Conservation (phyloP, 2,113 vertebrate genomes). For the Ammodytes marinus region DNA sequence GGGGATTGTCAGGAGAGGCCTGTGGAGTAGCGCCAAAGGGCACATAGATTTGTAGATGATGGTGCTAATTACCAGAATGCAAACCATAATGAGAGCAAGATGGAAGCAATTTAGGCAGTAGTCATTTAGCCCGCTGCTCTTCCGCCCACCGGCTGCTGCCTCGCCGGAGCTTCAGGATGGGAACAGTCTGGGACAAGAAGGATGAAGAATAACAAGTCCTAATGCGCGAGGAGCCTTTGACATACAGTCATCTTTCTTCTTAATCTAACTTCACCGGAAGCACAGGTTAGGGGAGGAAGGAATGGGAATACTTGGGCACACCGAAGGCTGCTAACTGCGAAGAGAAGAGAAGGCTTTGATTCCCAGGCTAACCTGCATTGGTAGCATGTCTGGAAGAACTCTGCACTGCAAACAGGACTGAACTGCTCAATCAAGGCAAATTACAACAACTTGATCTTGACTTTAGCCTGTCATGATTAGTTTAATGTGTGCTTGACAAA, state of each 20-base stretch:
- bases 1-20: constrained; percentile 76
- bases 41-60: constrained; percentile 91
- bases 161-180: constrained; percentile 73
- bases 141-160: constrained; percentile 87
- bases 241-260: constrained; percentile 28
- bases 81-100: constrained; percentile 90
- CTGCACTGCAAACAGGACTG: constrained; percentile 23
- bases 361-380: constrained; percentile 56
- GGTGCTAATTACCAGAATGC: constrained; percentile 93
- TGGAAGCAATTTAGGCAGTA: constrained; percentile 92
- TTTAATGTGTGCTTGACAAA: background rate
- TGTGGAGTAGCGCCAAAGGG: constrained; percentile 88
- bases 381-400: constrained; percentile 37
- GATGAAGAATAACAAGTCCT: constrained; percentile 41
- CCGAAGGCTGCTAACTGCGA: constrained; percentile 32
- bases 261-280: constrained; percentile 12
- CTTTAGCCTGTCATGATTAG: background rate
- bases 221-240: constrained; percentile 23
- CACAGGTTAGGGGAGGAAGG: constrained; percentile 23
- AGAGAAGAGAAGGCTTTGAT: constrained; percentile 52
- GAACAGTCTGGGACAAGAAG: constrained; percentile 73
- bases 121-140: constrained; percentile 90
- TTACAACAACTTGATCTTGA: constrained; percentile 36
- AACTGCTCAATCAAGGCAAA: constrained; percentile 58
- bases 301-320: constrained; percentile 8